These are phyloP conservation scores for Agrenia bidenticulata DNA, from an alignment of 2,888 invertebrate genomes.

Conservation along the genomic window DNA sequence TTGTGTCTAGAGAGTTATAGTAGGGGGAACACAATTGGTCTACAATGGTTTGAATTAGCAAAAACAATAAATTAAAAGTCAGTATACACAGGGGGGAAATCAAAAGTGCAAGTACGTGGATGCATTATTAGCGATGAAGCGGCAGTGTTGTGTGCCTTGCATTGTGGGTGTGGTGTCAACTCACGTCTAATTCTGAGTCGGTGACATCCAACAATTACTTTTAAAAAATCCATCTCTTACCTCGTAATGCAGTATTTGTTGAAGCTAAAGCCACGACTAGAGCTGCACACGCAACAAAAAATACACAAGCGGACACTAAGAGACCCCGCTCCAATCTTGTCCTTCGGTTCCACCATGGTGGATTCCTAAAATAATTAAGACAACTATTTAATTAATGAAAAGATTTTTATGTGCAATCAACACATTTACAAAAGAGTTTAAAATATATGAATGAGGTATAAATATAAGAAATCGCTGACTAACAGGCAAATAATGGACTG, in stretches of 20 bases:
- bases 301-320: conserved; percentile 63
- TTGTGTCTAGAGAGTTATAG: too few relatives aligned
- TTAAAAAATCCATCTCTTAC: conserved; percentile 1
- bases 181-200: not conserved
- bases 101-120: conserved; percentile 1
- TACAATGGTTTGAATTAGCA: too few relatives aligned
- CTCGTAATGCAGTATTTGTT: conserved; percentile 42
- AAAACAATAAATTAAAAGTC: conserved; percentile 20
- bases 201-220: not conserved
- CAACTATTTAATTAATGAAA: not conserved
- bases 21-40: too few relatives aligned
- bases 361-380: conserved; percentile 64
- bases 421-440: too few relatives aligned
- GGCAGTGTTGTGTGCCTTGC: conserved; percentile 12
- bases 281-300: conserved; percentile 65
- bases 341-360: conserved; percentile 78
- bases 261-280: conserved; percentile 66
- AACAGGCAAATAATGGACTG: too few relatives aligned
- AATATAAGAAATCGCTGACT: too few relatives aligned
- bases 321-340: conserved; percentile 71
- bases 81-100: not conserved
- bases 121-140: conserved; percentile 9
- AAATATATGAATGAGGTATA: too few relatives aligned
- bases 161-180: conserved; percentile 9
- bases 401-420: too few relatives aligned